Conservation (phyloP, 2,797 vertebrate species). For the Antrozous pallidus region DNA sequence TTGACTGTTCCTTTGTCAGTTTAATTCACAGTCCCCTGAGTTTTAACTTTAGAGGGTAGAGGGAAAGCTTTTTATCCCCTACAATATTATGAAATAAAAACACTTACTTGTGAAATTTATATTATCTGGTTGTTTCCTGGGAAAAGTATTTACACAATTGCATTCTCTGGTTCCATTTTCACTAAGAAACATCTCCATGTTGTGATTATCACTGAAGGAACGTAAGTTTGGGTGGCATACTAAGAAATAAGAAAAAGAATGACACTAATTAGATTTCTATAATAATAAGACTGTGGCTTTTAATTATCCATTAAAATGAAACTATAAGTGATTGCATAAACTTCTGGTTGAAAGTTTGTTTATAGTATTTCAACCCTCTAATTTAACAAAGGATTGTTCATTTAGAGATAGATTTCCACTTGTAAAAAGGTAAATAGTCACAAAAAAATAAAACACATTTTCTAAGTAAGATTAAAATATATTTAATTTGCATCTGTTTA, state of each 20-base stretch:
- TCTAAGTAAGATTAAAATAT: not conserved
- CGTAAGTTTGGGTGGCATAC: not conserved
- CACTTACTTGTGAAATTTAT: not conserved
- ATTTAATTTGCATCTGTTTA: not conserved
- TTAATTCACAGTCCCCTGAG: not conserved
- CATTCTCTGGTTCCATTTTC: constrained; percentile 12
- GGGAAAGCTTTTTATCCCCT: not conserved
- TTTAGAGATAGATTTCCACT: not conserved
- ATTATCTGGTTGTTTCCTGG: not conserved
- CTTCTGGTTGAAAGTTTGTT: not conserved
- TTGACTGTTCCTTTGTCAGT: not conserved
- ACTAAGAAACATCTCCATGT: not conserved
- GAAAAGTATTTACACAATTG: not conserved
- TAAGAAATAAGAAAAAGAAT: not conserved
- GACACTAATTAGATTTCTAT: not conserved
- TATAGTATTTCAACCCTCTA: not conserved
- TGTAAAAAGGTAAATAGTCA: not conserved
- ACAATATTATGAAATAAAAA: not conserved
- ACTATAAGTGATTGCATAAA: not conserved
- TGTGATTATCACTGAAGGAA: not conserved
- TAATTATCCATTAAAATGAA: not conserved
- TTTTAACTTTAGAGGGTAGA: not conserved
- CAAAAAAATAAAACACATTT: not conserved
- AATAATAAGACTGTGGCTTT: not conserved
- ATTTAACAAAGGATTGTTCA: not conserved